Conservation (phyloP, 92 coral and sea anemone genomes). For the Epizoanthus ramosus region DNA sequence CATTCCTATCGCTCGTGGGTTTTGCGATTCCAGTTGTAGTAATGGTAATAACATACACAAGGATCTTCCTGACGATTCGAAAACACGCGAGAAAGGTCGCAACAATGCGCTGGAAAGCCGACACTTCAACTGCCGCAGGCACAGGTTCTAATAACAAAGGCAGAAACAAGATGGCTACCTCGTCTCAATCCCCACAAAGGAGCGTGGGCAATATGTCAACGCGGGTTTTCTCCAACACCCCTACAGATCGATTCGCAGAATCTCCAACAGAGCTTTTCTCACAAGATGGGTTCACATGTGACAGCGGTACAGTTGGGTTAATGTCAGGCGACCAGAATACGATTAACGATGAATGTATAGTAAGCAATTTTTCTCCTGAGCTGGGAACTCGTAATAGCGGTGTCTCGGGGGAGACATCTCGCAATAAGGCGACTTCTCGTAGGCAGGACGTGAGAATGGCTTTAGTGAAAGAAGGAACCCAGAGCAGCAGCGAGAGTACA, state of each 20-base stretch:
- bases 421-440: too few species aligned
- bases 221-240: not conserved
- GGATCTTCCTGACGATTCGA: constrained; percentile 73
- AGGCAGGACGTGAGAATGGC: not conserved
- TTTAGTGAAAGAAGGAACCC: not conserved
- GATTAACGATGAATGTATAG: not conserved
- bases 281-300: constrained; percentile 11
- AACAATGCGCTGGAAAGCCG: constrained; percentile 33
- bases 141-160: not conserved
- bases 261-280: constrained; percentile 22
- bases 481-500: not conserved
- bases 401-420: too few species aligned
- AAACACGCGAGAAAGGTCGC: constrained; percentile 71
- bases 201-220: not conserved
- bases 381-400: not conserved
- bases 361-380: not conserved
- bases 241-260: constrained; percentile 2
- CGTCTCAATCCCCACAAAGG: not conserved
- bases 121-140: not conserved
- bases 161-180: not conserved
- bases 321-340: not conserved
- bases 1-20: constrained; percentile 64
- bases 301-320: not conserved
- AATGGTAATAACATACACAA: constrained; percentile 84
- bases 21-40: constrained; percentile 70